Evolutionary conservation across 2,797 vertebrate species (phyloP).

Genomic region (Tadarida brasiliensis): DNA sequence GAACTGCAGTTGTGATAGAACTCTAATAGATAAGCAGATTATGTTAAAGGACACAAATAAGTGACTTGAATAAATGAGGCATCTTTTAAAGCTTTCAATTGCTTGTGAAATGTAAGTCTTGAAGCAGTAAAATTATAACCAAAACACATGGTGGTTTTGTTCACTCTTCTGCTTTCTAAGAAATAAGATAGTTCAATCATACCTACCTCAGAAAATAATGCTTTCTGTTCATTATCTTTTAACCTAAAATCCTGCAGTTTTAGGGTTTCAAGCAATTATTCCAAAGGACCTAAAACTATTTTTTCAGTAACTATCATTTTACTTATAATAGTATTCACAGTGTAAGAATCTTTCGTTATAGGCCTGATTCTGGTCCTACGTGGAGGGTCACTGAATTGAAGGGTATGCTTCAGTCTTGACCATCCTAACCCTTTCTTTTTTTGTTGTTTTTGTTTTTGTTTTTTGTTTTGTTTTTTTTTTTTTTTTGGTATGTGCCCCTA

Average conservation of each 20-base stretch:
- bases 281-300: background rate
- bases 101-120: background rate
- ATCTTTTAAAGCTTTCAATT: background rate
- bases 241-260: background rate
- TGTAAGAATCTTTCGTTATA: background rate
- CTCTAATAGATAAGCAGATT: background rate
- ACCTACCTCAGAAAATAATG: background rate
- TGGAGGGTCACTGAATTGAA: background rate
- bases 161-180: slow-evolving; percentile 13
- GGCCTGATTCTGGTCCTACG: background rate
- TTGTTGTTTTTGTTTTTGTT: no score
- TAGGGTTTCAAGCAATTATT: background rate
- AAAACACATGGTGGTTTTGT: background rate
- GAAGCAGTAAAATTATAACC: background rate
- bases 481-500: no score
- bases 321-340: background rate
- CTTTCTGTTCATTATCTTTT: background rate
- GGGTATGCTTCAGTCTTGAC: background rate
- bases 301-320: background rate
- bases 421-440: background rate
- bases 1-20: background rate
- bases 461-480: no score
- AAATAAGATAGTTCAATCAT: background rate
- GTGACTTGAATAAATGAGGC: background rate
- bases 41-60: background rate